Conservation (phyloP, 2,888 invertebrate species). For the Parnassius glacialis region DNA sequence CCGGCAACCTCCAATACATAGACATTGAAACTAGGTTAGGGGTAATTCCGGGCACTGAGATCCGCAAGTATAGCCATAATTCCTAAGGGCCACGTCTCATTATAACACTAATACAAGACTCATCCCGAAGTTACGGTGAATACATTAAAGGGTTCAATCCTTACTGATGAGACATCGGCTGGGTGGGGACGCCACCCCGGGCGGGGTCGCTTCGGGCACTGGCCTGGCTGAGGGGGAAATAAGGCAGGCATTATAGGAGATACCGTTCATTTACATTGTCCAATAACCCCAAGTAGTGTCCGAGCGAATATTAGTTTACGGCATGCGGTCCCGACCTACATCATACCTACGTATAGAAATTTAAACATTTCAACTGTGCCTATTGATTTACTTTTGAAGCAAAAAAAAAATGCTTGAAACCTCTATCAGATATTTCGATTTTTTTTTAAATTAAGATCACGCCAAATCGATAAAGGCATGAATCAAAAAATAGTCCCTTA, state of each 20-base stretch:
- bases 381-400: slow-evolving; percentile 3
- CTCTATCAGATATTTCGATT: slow-evolving; percentile 62
- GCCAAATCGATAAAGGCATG: slow-evolving; percentile 44
- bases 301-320: slow-evolving; percentile 79
- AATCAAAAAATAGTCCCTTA: too few relatives aligned
- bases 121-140: slow-evolving; percentile 81
- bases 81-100: slow-evolving; percentile 80
- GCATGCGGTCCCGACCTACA: slow-evolving; percentile 53
- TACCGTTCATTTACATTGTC: slow-evolving; percentile 82
- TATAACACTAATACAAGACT: slow-evolving; percentile 81
- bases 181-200: slow-evolving; percentile 62
- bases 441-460: slow-evolving; percentile 71
- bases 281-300: slow-evolving; percentile 81
- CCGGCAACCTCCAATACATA: slow-evolving; percentile 41
- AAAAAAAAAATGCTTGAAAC: not conserved
- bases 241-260: slow-evolving; percentile 80
- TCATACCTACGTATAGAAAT: slow-evolving; percentile 33
- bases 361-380: slow-evolving; percentile 16
- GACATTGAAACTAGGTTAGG: slow-evolving; percentile 75
- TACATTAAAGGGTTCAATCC: slow-evolving; percentile 81
- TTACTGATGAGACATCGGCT: slow-evolving; percentile 79
- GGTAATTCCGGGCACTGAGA: slow-evolving; percentile 68
- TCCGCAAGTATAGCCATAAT: slow-evolving; percentile 76
- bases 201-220: slow-evolving; percentile 63
- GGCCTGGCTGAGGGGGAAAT: slow-evolving; percentile 68